Percentiles rank a stretch among this genome's conserved stretches.
phyloP scores from a whole-genome alignment of 2,113 vertebrate genomes.

The Sterna hirundo region DNA sequence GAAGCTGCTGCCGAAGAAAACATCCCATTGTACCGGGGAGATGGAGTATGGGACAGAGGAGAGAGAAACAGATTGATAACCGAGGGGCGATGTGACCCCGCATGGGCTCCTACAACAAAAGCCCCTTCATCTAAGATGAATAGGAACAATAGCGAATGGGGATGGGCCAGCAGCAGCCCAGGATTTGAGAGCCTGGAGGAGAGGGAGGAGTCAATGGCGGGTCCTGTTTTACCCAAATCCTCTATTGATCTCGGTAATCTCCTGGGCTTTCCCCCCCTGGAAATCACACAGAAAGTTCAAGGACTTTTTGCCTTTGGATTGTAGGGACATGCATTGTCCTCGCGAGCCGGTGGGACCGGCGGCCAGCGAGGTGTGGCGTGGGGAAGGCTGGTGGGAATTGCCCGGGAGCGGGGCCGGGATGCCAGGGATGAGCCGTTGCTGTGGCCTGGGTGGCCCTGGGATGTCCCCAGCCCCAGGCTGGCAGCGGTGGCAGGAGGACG shows the following conservation, averaged over 20 bases:
- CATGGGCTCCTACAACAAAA: constrained; percentile 53
- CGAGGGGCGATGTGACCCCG: constrained; percentile 39
- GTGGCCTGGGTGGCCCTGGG: neutral
- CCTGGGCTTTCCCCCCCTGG: constrained; percentile 1
- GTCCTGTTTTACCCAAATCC: constrained; percentile 47
- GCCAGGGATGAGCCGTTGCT: neutral
- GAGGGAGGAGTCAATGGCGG: constrained; percentile 14
- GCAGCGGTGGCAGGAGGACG: neutral
- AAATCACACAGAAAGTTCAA: constrained; percentile 57
- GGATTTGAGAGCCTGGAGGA: neutral
- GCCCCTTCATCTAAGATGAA: constrained; percentile 58
- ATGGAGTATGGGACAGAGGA: constrained; percentile 12
- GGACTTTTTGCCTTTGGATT: constrained; percentile 17
- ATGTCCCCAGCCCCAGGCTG: neutral
- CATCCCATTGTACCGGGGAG: constrained; percentile 50
- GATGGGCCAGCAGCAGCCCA: neutral
- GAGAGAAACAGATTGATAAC: constrained; percentile 64
- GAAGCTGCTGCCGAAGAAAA: constrained; percentile 49
- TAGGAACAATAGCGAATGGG: constrained; percentile 55
- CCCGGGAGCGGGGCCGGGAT: accelerated
- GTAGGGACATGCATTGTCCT: neutral
- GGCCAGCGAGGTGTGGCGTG: neutral
- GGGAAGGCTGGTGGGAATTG: neutral
- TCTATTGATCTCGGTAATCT: constrained; percentile 34
- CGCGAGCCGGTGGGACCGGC: accelerated